Evolutionary conservation across 2,797 vertebrate genomes (phyloP).

Genomic region (Artibeus lituratus): DNA sequence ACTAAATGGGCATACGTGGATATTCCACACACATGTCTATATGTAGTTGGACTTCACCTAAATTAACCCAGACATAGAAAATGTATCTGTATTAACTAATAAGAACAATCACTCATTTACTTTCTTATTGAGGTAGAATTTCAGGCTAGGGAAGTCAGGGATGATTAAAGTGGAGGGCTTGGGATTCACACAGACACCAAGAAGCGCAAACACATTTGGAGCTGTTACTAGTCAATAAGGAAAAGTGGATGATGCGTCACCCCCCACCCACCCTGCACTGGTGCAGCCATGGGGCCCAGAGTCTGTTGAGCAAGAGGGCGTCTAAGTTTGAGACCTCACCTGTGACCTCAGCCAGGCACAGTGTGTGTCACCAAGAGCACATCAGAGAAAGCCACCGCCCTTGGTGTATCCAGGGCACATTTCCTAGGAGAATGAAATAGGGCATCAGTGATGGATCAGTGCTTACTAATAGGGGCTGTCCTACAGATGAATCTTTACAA

Average conservation of each 20-base stretch:
- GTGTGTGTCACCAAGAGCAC: neutral
- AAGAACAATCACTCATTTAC: neutral
- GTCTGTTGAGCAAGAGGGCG: neutral
- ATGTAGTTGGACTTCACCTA: neutral
- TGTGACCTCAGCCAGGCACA: neutral
- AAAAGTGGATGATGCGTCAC: neutral
- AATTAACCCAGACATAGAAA: neutral
- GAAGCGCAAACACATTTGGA: neutral
- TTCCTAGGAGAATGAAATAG: neutral
- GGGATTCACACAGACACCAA: neutral
- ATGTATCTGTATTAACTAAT: neutral
- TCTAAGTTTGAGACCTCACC: neutral
- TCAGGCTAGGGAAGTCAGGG: neutral
- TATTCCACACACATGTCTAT: neutral
- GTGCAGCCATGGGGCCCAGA: neutral
- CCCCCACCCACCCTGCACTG: too few relatives aligned
- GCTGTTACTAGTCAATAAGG: neutral
- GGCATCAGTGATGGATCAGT: neutral
- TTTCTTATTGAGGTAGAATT: constrained; percentile 1
- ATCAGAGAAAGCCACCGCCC: neutral
- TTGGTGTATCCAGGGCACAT: neutral
- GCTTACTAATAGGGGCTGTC: neutral
- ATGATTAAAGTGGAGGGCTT: neutral
- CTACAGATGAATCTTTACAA: neutral
- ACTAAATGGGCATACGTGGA: neutral